Evolutionary conservation across 2,113 vertebrate species (phyloP).

Genomic region (Opisthocomus hoazin): DNA sequence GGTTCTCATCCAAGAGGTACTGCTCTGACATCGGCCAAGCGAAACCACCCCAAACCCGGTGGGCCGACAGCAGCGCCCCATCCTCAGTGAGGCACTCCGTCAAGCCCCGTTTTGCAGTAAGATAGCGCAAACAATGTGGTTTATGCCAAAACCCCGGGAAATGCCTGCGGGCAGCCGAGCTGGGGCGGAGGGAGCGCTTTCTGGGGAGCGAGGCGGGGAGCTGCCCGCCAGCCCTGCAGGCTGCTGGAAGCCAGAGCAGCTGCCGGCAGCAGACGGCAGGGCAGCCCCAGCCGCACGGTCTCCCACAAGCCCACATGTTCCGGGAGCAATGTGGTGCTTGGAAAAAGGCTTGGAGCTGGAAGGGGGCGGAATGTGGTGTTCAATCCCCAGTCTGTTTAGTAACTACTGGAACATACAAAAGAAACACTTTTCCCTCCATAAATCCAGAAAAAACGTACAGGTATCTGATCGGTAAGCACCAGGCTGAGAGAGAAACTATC

Average conservation of each 20-base stretch:
- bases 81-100: not conserved
- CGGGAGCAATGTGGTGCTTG: not conserved
- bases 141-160: not conserved
- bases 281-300: not conserved
- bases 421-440: not conserved
- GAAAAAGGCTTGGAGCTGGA: not conserved
- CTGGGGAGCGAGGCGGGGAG: not conserved
- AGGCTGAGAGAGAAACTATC: not conserved
- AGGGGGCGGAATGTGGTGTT: not conserved
- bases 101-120: not conserved
- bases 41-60: not conserved
- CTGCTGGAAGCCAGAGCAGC: not conserved
- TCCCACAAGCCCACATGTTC: not conserved
- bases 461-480: not conserved
- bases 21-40: not conserved
- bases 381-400: not conserved
- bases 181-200: not conserved
- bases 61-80: accelerated
- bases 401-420: not conserved
- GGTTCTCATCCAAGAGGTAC: not conserved
- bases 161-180: not conserved
- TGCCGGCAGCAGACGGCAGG: not conserved
- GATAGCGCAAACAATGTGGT: not conserved
- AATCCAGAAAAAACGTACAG: not conserved
- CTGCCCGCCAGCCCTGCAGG: not conserved